Evolutionary conservation across 2,888 invertebrate species (phyloP).

Genomic region (Enoplolaimus lenunculus): DNA sequence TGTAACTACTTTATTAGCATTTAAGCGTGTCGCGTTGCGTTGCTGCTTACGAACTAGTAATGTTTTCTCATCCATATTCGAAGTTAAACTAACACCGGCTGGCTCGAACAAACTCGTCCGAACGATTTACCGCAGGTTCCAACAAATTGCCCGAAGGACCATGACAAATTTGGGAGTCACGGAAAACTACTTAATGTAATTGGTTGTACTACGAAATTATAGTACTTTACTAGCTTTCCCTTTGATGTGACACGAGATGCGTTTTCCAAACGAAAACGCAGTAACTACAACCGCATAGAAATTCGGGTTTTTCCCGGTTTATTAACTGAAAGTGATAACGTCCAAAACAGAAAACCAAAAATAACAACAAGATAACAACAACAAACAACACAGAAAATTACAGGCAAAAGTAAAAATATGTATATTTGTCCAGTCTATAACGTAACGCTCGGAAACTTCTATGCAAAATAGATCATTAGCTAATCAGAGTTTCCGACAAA

Average conservation of each 20-base stretch:
- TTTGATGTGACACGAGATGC: not conserved
- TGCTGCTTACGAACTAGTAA: constrained; percentile 1
- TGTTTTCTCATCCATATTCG: not conserved
- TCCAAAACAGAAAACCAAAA: not conserved
- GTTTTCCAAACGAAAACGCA: not conserved
- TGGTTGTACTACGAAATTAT: too few species aligned
- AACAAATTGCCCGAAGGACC: not conserved
- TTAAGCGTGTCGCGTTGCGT: not conserved
- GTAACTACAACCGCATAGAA: not conserved
- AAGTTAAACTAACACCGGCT: not conserved
- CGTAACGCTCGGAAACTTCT: not conserved
- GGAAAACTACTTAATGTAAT: not conserved
- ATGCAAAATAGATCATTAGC: not conserved
- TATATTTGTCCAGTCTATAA: not conserved
- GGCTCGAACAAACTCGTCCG: not conserved
- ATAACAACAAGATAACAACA: not conserved
- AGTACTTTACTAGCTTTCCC: too few species aligned
- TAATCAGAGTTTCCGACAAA: not conserved
- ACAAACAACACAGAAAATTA: not conserved
- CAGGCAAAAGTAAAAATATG: not conserved
- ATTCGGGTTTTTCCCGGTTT: not conserved
- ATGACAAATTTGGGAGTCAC: not conserved
- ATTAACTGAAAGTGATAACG: not conserved
- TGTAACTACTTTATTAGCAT: not conserved
- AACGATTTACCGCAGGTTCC: not conserved